Conservation (phyloP, 2,113 vertebrate genomes). For the Meriones unguiculatus region DNA sequence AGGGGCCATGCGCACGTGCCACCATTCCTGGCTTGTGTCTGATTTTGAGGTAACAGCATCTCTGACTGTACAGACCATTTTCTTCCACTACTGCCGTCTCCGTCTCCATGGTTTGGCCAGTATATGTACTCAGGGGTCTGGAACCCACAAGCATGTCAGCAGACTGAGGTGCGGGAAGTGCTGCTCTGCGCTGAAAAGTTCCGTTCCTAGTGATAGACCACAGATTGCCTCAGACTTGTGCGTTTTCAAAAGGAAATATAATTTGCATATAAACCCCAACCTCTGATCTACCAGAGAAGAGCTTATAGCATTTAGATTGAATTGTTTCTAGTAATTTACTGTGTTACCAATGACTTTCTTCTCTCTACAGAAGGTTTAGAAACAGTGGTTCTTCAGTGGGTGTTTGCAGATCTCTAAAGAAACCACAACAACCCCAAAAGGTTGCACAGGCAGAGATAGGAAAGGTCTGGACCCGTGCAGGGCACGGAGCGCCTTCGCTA, state of each 20-base stretch:
- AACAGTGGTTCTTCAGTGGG: constrained; percentile 1
- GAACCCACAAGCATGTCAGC: neutral
- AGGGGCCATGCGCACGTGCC: no score
- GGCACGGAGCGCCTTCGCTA: neutral
- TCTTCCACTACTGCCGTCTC: neutral
- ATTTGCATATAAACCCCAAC: neutral
- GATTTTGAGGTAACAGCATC: neutral
- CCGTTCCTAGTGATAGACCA: neutral
- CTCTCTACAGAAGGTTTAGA: neutral
- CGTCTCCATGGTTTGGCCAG: neutral
- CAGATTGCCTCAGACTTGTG: neutral
- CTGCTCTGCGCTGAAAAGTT: neutral
- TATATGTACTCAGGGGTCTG: neutral
- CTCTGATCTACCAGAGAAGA: constrained; percentile 15
- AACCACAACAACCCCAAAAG: neutral
- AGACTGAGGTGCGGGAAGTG: neutral
- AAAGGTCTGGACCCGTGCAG: neutral
- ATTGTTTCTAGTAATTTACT: constrained; percentile 55
- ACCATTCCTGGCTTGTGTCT: neutral
- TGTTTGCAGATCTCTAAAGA: constrained; percentile 35
- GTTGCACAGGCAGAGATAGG: neutral
- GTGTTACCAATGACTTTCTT: constrained; percentile 22
- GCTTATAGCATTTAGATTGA: constrained; percentile 32
- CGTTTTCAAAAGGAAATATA: constrained; percentile 47
- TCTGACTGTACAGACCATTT: neutral